Evolutionary conservation across 2,888 invertebrate species (phyloP), one percentile per base, ranked within the genome.

Genomic region (Panopea generosa): DNA sequence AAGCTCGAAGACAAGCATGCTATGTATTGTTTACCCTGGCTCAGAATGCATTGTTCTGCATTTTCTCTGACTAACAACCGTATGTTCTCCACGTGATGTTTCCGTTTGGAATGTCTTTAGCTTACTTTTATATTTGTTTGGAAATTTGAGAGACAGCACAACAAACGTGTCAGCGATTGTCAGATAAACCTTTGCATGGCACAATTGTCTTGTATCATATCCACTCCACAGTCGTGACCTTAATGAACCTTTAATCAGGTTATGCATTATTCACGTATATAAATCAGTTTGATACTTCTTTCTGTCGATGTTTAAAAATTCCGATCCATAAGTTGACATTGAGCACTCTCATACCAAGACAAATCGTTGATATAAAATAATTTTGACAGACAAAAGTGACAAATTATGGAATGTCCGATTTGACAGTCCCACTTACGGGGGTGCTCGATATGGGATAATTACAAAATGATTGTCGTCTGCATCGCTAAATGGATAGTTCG

Each of bases 281-380:
- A 52, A 57, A 62, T 45, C 52, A 57, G 27, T 62, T 76, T 71
- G 76, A 71, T 76, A 76, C 76, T 71, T 61, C 29, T 43, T 57
- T 40, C 24, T 40, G 24, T 61, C 52, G 24, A 38, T 24, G 52
- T 38, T 57, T 57, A 57, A 63, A 47, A 24, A 40, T 40, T 56
- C 27, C 57, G 38, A 45, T 38, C 47, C 6, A 57, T 29, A 43
- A 29, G n/a, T 22, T 65, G 77, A 72, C 77, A 52, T 77, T 27
- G 63, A 77, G 59, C 18, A 50, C 56, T 14, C 77, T 77, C 40
- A 24, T 22, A 60, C 45, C 14, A 40, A 77, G 72, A 72, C 63
- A 68, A 77, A 72, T 72, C 62, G 57, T 38, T 47, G 33, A 53
- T 26, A 43, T 29, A 38, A 20, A 24, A 20, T 18, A 24, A n/a